Evolutionary conservation across 2,113 vertebrate genomes (phyloP).

Genomic region (Pseudolaguvia tuberculata): DNA sequence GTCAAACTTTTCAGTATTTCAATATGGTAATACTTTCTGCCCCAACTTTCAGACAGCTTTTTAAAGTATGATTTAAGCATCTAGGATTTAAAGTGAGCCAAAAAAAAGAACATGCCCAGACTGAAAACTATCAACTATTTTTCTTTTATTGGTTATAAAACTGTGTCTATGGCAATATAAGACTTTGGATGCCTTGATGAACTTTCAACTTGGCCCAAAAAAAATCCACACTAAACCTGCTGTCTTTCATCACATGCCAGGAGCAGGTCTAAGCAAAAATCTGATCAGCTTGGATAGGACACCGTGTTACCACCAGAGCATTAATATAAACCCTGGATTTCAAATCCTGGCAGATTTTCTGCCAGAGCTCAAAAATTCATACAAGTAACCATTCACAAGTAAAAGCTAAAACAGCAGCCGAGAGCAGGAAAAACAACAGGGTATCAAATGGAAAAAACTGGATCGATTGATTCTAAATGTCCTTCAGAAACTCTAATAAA

Average conservation of each 20-base stretch:
- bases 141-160: not conserved
- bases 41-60: too few species aligned
- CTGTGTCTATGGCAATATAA: slow-evolving; percentile 2
- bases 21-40: not conserved
- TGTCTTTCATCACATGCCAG: slow-evolving; percentile 3
- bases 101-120: not conserved
- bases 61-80: not conserved
- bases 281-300: not conserved
- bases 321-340: not conserved
- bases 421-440: not conserved
- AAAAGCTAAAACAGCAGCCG: not conserved
- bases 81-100: not conserved
- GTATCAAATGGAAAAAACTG: not conserved
- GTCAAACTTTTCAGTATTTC: not conserved
- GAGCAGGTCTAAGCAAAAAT: slow-evolving; percentile 3
- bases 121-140: not conserved
- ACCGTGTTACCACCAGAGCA: not conserved
- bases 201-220: not conserved
- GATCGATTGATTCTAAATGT: not conserved
- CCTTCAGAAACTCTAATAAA: not conserved
- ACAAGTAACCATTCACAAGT: too few species aligned
- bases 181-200: slow-evolving; percentile 4
- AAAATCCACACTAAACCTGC: not conserved
- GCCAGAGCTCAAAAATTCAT: not conserved
- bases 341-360: not conserved